phyloP scores from a whole-genome alignment of 2,797 vertebrate genomes.

The Gouania willdenowi region DNA sequence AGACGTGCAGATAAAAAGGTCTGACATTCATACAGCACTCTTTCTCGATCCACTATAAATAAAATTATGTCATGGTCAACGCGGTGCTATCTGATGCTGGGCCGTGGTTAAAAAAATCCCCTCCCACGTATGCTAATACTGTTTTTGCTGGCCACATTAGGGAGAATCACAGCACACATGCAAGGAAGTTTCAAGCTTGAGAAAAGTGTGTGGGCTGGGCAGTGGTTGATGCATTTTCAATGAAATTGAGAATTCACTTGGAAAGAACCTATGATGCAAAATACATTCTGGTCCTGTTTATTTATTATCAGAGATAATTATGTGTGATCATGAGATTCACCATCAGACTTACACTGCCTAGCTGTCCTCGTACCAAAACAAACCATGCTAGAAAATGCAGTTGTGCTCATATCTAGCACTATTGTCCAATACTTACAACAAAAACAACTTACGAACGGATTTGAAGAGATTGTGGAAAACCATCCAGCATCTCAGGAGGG shows the following conservation, averaged over 20 bases:
- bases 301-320: constrained; percentile 1
- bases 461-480: too few species aligned
- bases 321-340: too few species aligned
- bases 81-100: constrained; percentile 62
- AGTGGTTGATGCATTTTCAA: constrained; percentile 18
- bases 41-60: constrained; percentile 63
- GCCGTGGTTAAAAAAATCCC: constrained; percentile 50
- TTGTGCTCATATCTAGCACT: too few species aligned
- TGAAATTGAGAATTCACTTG: constrained; percentile 23
- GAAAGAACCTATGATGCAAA: constrained; percentile 19
- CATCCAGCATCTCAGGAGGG: too few species aligned
- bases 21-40: constrained; percentile 32
- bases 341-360: too few species aligned
- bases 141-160: constrained; percentile 52
- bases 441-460: too few species aligned
- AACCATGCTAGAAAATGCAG: too few species aligned
- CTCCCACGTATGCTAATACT: constrained; percentile 61
- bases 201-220: constrained; percentile 44
- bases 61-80: constrained; percentile 64
- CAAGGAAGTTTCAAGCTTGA: constrained; percentile 52
- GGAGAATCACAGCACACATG: constrained; percentile 35
- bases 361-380: too few species aligned
- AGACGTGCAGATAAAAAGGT: constrained; percentile 46
- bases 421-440: too few species aligned
- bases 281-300: not conserved